Base-by-base conservation (phyloP, 2,797 vertebrate species). In the Pseudochirops corinnae region DNA sequence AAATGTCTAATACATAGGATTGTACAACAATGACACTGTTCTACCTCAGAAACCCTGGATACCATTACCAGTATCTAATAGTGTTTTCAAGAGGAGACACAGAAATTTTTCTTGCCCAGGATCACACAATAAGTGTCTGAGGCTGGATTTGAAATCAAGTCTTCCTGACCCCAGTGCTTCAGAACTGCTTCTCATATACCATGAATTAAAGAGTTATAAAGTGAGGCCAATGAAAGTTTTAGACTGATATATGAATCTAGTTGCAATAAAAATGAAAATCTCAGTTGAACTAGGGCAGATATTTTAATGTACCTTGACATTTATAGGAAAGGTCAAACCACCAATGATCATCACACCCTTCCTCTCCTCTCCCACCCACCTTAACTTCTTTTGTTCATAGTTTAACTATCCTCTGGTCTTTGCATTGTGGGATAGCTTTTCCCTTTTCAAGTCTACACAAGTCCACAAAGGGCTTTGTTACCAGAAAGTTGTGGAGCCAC, bases 261-360 rank as follows among this genome's bases (percentile, higher is more conserved):
- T 57, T 94, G 74, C 52, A 26, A 31, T 91, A 62, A 91, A 93
- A 96, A 28, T 26, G 1, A 93, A 46, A 87, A 91, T 56, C 7
- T 53, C 52, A n/a, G n/a, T 91, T 39, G 39, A 91, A 87, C 52
- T 91, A 28, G 31, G 33, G 1, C 33, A 92, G 31, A n/a, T 16
- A 50, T 82, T 91, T 87, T 53, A 93, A 62, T 39, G 31, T 28
- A 1, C 31, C 46, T 24, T 46, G 39, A 94, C 74, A 91, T 67
- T 87, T 92, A 90, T 50, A 39, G 92, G 53, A 50, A 90, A 94
- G 26, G 12, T 82, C 90, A 95, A 95, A 53, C 9, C 39, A 87
- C 74, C 74, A 46, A 26, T 46, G 74, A 87, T 87, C 39, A 87
- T 87, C 46, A 90, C 14, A 74, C 13, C 93, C 90, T 96, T 58